Conservation (phyloP, 2,113 vertebrate genomes). For the Apeltes quadracus region DNA sequence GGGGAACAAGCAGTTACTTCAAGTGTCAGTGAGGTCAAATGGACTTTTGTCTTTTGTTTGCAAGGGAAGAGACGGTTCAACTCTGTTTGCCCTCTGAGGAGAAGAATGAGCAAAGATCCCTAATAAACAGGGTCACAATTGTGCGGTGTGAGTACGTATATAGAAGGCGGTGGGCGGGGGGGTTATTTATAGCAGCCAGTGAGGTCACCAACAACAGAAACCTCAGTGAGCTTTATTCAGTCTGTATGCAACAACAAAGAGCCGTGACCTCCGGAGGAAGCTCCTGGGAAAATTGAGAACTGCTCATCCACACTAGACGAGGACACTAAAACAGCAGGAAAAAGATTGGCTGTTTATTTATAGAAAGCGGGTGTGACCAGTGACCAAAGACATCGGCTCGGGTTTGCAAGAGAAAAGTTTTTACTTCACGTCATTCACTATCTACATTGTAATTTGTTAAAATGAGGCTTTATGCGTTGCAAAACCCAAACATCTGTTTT, state of each 20-base stretch:
- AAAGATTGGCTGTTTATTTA: constrained; percentile 28
- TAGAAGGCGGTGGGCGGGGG: neutral
- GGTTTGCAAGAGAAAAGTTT: neutral
- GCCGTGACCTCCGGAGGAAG: constrained; percentile 53
- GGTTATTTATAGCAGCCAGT: constrained; percentile 64
- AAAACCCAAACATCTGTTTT: neutral
- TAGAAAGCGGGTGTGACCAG: constrained; percentile 37
- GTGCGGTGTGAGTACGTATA: constrained; percentile 17
- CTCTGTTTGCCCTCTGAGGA: constrained; percentile 45
- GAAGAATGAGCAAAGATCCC: constrained; percentile 30
- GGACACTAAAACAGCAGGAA: constrained; percentile 45
- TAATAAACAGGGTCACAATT: constrained; percentile 42
- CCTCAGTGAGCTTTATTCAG: constrained; percentile 63
- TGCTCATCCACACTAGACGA: constrained; percentile 64
- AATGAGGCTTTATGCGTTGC: neutral
- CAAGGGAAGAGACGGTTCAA: constrained; percentile 30
- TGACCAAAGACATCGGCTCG: neutral
- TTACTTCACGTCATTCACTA: neutral
- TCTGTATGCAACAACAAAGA: constrained; percentile 13
- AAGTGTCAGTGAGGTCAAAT: neutral
- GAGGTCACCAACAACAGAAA: constrained; percentile 54
- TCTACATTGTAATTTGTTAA: neutral
- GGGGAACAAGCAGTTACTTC: neutral
- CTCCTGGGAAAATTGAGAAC: constrained; percentile 65
- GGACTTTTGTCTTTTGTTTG: neutral